These are phyloP conservation scores for Homarus americanus DNA, from an alignment of 1,140 invertebrate genomes.

Conservation along the genomic window DNA sequence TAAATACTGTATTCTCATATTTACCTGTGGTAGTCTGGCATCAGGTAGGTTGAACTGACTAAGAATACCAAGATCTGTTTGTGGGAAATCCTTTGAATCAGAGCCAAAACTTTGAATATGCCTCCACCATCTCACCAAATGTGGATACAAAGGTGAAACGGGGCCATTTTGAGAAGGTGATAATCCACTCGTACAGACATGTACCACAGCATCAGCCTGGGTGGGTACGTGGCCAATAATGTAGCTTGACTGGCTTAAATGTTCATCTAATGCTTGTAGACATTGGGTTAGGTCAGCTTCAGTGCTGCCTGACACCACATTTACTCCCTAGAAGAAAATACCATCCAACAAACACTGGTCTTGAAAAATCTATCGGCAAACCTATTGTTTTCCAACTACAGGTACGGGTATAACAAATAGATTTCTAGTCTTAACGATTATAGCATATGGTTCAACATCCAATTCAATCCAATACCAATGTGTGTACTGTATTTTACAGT, in stretches of 20 bases:
- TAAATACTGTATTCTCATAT: too few relatives aligned
- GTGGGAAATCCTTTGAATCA: constrained; percentile 42
- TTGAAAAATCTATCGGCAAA: not conserved
- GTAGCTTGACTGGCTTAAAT: constrained; percentile 57
- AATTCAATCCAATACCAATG: too few relatives aligned
- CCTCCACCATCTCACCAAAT: constrained; percentile 56
- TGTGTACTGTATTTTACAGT: too few relatives aligned
- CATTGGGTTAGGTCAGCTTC: constrained; percentile 25
- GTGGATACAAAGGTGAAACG: constrained; percentile 9
- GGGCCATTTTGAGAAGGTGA: not conserved
- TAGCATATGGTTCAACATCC: not conserved
- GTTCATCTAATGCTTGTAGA: constrained; percentile 48
- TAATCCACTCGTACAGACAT: not conserved
- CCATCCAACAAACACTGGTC: constrained; percentile 5
- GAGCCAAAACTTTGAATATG: constrained; percentile 53
- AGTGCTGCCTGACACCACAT: not conserved
- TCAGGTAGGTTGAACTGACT: constrained; percentile 46
- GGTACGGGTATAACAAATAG: too few relatives aligned
- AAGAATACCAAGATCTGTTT: constrained; percentile 40
- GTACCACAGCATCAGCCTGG: constrained; percentile 49
- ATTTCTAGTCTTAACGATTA: not conserved
- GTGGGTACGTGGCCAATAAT: constrained; percentile 58
- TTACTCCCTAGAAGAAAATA: constrained; percentile 43
- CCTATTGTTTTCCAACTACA: too few relatives aligned
- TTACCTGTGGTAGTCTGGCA: constrained; percentile 32